Percentiles rank a stretch among this genome's conserved stretches.
phyloP scores from a whole-genome alignment of 2,888 invertebrate species.

The Limnephilus marmoratus region DNA sequence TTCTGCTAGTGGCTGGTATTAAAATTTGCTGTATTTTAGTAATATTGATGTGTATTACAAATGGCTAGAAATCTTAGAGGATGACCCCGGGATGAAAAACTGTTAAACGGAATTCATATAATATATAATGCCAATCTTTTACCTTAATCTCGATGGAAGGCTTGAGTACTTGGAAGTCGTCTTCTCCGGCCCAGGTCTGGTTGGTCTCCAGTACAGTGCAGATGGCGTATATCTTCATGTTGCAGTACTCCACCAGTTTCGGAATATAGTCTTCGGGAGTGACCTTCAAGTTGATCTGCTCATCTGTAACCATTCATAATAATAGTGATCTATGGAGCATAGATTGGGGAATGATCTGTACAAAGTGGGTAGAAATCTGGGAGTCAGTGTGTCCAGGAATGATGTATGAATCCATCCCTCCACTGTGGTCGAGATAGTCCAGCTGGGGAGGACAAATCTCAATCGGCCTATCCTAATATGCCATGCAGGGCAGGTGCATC shows the following conservation, averaged over 20 bases:
- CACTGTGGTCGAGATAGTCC: too few species aligned
- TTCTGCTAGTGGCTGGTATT: too few species aligned
- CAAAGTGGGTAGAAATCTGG: too few species aligned
- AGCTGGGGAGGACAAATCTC: too few species aligned
- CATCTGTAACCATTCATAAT: conserved; percentile 44
- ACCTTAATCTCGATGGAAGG: conserved; percentile 85
- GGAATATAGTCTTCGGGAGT: conserved; percentile 84
- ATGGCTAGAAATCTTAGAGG: not conserved
- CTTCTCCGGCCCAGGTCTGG: conserved; percentile 90
- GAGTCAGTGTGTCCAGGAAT: too few species aligned
- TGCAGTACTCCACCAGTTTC: conserved; percentile 88
- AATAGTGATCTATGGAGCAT: too few species aligned
- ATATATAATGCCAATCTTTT: not conserved
- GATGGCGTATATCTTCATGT: conserved; percentile 87
- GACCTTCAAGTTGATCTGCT: conserved; percentile 76
- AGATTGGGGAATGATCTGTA: too few species aligned
- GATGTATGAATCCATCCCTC: too few species aligned
- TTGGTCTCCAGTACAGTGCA: conserved; percentile 88
- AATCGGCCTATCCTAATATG: too few species aligned
- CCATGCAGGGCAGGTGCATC: too few species aligned
- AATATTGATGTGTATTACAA: too few species aligned
- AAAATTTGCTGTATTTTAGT: too few species aligned
- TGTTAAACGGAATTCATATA: not conserved
- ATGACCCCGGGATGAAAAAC: not conserved
- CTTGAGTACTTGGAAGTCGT: conserved; percentile 87